phyloP scores from a whole-genome alignment of 1,140 invertebrate genomes.

The Trichonephila clavipes region DNA sequence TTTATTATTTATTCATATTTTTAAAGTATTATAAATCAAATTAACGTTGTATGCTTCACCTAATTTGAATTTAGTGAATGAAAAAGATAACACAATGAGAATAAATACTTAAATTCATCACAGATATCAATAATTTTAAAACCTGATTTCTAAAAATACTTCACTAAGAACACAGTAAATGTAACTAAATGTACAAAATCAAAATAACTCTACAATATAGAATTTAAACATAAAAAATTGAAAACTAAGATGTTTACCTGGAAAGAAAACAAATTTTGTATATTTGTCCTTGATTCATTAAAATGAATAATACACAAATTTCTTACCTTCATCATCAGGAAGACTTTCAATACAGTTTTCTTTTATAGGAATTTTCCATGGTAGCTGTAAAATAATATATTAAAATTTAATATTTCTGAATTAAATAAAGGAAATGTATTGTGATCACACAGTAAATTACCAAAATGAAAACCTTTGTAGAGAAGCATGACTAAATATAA shows the following conservation, averaged over 20 bases:
- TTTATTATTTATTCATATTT: no score
- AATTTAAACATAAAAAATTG: not conserved
- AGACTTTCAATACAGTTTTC: slow-evolving; percentile 35
- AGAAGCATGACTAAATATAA: no score
- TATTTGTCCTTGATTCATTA: no score
- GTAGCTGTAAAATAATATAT: slow-evolving; percentile 20
- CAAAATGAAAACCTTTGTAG: not conserved
- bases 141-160: not conserved
- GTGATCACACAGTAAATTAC: not conserved
- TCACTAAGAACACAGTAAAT: not conserved
- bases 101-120: not conserved
- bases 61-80: no score
- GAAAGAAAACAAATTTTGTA: no score
- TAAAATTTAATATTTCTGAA: not conserved
- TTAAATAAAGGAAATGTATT: not conserved
- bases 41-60: no score
- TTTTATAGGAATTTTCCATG: slow-evolving; percentile 66
- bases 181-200: not conserved
- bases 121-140: not conserved
- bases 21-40: no score
- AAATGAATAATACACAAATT: not conserved
- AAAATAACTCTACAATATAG: not conserved
- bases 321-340: slow-evolving; percentile 60
- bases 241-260: not conserved
- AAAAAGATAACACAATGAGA: no score